Evolutionary conservation across 2,888 invertebrate genomes (phyloP).

Genomic region (Theretra japonica): DNA sequence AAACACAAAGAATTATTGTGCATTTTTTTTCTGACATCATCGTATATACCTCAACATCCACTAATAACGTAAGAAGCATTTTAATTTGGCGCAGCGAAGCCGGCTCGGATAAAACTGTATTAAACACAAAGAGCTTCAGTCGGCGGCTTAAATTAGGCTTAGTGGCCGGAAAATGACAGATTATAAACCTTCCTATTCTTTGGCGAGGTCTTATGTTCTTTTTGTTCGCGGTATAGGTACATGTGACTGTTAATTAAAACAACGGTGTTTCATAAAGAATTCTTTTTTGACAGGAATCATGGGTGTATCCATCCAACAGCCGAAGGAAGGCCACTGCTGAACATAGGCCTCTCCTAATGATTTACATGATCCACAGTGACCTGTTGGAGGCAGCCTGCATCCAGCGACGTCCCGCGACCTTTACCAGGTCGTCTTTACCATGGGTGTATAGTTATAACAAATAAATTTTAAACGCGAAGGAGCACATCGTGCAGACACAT

Average conservation of each 20-base stretch:
- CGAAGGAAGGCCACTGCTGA: too few relatives aligned
- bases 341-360: too few relatives aligned
- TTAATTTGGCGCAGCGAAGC: constrained; percentile 9
- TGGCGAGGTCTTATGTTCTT: constrained; percentile 16
- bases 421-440: too few relatives aligned
- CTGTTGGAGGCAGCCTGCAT: too few relatives aligned
- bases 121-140: constrained; percentile 27
- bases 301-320: too few relatives aligned
- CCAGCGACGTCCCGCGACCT: too few relatives aligned
- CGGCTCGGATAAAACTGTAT: constrained; percentile 23
- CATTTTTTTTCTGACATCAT: background rate
- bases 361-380: too few relatives aligned
- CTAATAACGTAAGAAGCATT: constrained; percentile 21
- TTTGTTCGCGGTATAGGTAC: background rate
- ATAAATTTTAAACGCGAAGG: background rate
- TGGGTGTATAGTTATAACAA: too few relatives aligned
- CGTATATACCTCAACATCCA: background rate
- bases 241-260: background rate
- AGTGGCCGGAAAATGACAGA: constrained; percentile 32
- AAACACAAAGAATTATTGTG: background rate
- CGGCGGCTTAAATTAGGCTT: constrained; percentile 32
- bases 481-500: too few relatives aligned
- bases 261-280: too few relatives aligned
- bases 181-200: constrained; percentile 21
- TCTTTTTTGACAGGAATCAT: too few relatives aligned